Percentiles rank a stretch among this genome's conserved stretches.
Conservation (phyloP, 2,797 vertebrate species). For the Microhierax caerulescens region DNA sequence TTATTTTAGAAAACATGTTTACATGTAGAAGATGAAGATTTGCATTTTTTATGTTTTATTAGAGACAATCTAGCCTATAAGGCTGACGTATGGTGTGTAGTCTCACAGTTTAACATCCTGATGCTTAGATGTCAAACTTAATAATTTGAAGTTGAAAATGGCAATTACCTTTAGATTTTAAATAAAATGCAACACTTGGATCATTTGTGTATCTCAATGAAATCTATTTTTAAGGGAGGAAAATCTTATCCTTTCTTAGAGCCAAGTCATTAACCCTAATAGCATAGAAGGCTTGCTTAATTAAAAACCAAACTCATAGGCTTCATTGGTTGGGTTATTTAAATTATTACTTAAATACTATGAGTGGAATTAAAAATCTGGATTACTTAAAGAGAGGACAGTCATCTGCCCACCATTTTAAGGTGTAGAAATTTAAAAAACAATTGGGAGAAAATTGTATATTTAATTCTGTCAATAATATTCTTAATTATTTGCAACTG, state of each 20-base stretch:
- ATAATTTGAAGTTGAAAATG: background rate
- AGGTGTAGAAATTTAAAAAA: background rate
- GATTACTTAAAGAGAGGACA: background rate
- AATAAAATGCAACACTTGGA: background rate
- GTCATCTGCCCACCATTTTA: background rate
- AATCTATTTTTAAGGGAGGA: background rate
- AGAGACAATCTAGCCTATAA: background rate
- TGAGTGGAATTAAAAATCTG: slow-evolving; percentile 6
- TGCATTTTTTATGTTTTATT: background rate
- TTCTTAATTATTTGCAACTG: background rate
- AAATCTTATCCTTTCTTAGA: background rate
- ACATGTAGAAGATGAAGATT: background rate
- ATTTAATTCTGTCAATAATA: background rate
- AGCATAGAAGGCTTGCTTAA: background rate
- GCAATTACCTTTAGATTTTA: background rate
- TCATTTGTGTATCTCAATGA: background rate
- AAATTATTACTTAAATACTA: background rate
- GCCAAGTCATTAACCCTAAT: background rate
- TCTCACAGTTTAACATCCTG: background rate
- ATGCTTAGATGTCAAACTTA: background rate
- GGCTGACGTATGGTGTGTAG: background rate
- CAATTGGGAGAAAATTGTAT: accelerated
- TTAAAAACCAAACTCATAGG: background rate
- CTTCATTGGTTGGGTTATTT: background rate
- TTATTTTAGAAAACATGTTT: background rate